Conservation (phyloP, 2,888 invertebrate genomes). For the Sinopyrophorus schimmeli region DNA sequence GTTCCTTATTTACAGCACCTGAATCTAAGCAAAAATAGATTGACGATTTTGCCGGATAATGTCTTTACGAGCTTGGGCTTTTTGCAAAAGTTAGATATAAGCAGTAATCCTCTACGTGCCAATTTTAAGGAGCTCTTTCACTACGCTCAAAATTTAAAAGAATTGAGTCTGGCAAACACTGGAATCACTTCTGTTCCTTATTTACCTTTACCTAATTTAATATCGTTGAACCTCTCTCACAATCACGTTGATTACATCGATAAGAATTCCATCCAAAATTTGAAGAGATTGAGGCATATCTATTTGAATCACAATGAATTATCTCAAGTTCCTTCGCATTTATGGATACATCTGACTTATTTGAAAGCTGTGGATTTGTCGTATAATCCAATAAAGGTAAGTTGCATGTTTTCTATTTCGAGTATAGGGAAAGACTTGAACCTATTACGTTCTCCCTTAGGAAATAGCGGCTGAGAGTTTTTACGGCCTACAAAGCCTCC, state of each 20-base stretch:
- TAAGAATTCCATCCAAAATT: conserved; percentile 70
- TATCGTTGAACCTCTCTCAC: conserved; percentile 77
- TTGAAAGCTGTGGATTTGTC: conserved; percentile 79
- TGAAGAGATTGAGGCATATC: conserved; percentile 72
- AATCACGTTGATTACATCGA: conserved; percentile 74
- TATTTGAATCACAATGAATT: conserved; percentile 79
- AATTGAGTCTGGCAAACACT: conserved; percentile 75
- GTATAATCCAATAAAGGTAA: conserved; percentile 74
- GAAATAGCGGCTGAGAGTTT: conserved; percentile 74
- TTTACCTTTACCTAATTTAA: conserved; percentile 75
- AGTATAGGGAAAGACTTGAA: conserved; percentile 2
- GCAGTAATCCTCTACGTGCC: conserved; percentile 78
- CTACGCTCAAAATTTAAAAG: conserved; percentile 79
- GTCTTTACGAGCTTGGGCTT: conserved; percentile 82
- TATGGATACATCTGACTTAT: conserved; percentile 72
- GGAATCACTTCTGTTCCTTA: conserved; percentile 77
- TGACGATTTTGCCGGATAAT: conserved; percentile 85
- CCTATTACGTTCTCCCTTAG: conserved; percentile 50
- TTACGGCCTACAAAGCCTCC: conserved; percentile 69
- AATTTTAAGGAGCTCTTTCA: conserved; percentile 87
- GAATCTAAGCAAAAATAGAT: conserved; percentile 77
- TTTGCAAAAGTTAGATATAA: conserved; percentile 77
- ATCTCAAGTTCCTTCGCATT: conserved; percentile 71
- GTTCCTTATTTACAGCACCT: conserved; percentile 77
- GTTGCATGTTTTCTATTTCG: conserved; percentile 15